phyloP scores from a whole-genome alignment of 2,888 invertebrate genomes.

The Tuberolachnus salignus region DNA sequence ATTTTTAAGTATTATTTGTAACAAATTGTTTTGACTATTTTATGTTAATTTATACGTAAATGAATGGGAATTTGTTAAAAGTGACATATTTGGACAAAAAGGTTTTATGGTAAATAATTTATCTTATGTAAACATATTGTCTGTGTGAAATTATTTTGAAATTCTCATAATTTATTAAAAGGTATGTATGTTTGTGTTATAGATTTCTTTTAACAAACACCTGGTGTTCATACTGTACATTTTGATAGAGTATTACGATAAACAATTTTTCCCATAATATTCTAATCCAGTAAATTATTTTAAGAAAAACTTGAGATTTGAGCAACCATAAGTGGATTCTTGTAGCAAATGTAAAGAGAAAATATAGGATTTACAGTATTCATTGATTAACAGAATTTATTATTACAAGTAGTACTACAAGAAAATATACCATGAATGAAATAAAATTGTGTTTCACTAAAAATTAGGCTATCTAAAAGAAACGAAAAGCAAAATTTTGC shows the following conservation, averaged over 20 bases:
- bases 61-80: no score
- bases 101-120: no score
- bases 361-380: constrained; percentile 18
- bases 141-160: background rate
- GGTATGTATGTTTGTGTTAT: background rate
- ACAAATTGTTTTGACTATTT: no score
- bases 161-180: background rate
- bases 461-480: constrained; percentile 5
- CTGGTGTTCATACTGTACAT: background rate
- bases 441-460: constrained; percentile 1
- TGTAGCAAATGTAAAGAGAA: constrained; percentile 3
- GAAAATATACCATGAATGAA: constrained; percentile 3
- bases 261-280: no score
- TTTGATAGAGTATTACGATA: background rate
- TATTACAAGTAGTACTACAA: constrained; percentile 29
- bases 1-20: no score
- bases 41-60: no score
- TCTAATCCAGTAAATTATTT: no score
- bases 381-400: constrained; percentile 25
- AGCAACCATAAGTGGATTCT: no score
- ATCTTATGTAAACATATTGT: no score
- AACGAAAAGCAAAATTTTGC: constrained; percentile 20
- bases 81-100: no score
- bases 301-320: no score
- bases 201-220: constrained; percentile 18